Base-by-base conservation (phyloP, 1,140 invertebrate species). In the Zaprionus ghesquierei region DNA sequence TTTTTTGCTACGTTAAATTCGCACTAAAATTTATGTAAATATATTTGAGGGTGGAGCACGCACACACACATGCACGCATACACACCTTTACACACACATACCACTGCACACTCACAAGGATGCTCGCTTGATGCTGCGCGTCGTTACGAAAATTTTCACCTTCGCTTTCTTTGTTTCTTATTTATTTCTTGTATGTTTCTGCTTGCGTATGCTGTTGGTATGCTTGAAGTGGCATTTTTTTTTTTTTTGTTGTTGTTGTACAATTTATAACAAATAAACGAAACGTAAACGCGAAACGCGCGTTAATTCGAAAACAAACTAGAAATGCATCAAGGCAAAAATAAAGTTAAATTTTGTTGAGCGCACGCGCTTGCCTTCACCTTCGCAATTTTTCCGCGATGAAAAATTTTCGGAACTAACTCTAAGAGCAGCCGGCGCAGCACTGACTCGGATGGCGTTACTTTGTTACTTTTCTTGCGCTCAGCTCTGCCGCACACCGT, bases 81-180 rank as follows among this genome's bases (percentile, higher is more conserved):
- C 29, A 38, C 23, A 41, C 54, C 35, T 13, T 55, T 50, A 69
- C 49, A 58, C 75, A 53, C 64, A 71, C 60, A 56, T 69, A 70
- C 51, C 59, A 44, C 58, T 58, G 58, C 61, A 66, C 61, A 70
- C 55, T 61, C 49, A 49, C 53, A 82, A 82, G 76, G 82, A 87
- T 87, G 84, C 84, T 87, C 22, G 18, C 31, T 59, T 59, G 66
- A 70, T 63, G 70, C 70, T 73, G 70, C 56, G 70, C 70, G 64
- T 56, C 31, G 29, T 53, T 61, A 22, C n/a, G 6, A 22, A 46
- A 4, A 46, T 22, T 63, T 63, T n/a, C 15, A 44, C 18, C 51
- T 53, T 53, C 15, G 22, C 3, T 35, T 53, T 29, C 27, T 60
- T 44, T 44, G 12, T 25, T 55, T 29, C 13, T 29, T 18, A 23